phyloP scores from a whole-genome alignment of 2,113 vertebrate genomes.

The Megaceryle maxima region DNA sequence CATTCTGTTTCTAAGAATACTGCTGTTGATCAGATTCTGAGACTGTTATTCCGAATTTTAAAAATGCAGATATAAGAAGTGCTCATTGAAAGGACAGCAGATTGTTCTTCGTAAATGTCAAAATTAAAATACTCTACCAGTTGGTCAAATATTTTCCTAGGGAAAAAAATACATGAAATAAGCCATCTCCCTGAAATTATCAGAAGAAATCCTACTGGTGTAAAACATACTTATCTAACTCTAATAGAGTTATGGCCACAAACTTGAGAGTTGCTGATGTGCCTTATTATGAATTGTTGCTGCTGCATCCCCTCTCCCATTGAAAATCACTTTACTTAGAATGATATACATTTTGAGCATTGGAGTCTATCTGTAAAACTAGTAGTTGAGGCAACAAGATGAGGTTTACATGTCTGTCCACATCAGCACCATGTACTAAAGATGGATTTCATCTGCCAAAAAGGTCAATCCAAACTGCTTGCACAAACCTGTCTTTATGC shows the following conservation, averaged over 20 bases:
- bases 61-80: neutral
- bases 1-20: neutral
- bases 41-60: neutral
- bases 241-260: neutral
- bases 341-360: constrained; percentile 60
- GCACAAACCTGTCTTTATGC: constrained; percentile 98
- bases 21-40: neutral
- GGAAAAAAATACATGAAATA: neutral
- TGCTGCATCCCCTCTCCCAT: constrained; percentile 32
- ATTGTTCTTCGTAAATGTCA: neutral
- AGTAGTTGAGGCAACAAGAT: constrained; percentile 79
- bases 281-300: constrained; percentile 12
- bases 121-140: neutral
- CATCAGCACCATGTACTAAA: constrained; percentile 80
- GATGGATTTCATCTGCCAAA: constrained; percentile 86
- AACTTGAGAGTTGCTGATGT: neutral
- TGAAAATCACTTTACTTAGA: constrained; percentile 69
- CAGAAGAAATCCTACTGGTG: neutral
- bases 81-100: neutral
- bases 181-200: neutral
- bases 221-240: constrained; percentile 21
- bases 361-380: constrained; percentile 77
- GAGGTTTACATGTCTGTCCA: constrained; percentile 81
- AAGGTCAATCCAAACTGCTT: constrained; percentile 83
- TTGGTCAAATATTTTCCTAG: neutral